phyloP scores from a whole-genome alignment of 2,797 vertebrate species.

The Rhabdophis nuchalis region DNA sequence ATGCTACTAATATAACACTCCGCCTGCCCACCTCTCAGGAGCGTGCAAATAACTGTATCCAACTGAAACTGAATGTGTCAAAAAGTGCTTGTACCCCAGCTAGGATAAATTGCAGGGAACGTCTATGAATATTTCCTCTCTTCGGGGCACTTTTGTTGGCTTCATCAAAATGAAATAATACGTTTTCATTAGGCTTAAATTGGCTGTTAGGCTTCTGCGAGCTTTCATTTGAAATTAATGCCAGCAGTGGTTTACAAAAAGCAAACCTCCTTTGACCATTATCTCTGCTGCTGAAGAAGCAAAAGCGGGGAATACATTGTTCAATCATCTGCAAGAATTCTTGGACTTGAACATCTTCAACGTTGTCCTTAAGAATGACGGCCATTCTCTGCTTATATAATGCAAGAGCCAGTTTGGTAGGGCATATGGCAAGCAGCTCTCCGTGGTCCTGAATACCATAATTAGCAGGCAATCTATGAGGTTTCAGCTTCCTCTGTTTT shows the following conservation, averaged over 20 bases:
- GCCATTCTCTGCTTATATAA: not conserved
- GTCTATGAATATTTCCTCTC: not conserved
- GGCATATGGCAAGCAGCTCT: not conserved
- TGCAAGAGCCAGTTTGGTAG: not conserved
- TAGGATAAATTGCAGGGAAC: not conserved
- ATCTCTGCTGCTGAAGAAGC: not conserved
- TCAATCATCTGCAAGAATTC: slow-evolving; percentile 23
- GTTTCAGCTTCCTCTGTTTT: not conserved
- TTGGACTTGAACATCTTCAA: not conserved
- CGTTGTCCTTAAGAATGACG: not conserved
- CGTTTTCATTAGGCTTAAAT: slow-evolving; percentile 30
- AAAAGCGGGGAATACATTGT: not conserved
- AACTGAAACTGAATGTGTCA: slow-evolving; percentile 5
- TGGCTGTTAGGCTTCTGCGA: slow-evolving; percentile 3
- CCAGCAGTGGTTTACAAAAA: slow-evolving; percentile 9
- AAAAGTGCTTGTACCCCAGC: not conserved
- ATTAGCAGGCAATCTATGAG: not conserved
- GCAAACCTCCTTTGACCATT: not conserved
- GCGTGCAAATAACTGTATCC: not conserved
- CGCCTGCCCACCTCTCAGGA: not conserved
- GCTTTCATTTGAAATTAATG: slow-evolving; percentile 19
- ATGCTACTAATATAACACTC: not conserved
- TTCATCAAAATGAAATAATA: slow-evolving; percentile 17
- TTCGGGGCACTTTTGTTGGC: not conserved
- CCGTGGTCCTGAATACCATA: not conserved